Evolutionary conservation across 2,888 invertebrate genomes (phyloP).

Genomic region (Boloria euphrosyne): DNA sequence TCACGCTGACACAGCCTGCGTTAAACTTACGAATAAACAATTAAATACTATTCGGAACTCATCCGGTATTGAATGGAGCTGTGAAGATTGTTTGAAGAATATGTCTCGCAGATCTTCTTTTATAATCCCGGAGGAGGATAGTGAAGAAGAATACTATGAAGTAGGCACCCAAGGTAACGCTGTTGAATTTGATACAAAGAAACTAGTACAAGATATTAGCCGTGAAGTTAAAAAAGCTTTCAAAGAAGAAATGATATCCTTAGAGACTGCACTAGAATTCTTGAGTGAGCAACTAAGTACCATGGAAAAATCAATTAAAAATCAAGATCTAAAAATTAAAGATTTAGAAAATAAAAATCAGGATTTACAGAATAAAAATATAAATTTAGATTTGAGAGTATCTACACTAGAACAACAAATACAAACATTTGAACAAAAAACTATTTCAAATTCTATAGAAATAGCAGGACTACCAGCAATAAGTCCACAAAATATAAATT

Average conservation of each 20-base stretch:
- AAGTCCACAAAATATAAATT: no score
- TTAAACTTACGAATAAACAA: slow-evolving; percentile 6
- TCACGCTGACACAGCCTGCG: not conserved
- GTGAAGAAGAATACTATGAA: no score
- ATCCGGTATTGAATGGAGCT: slow-evolving; percentile 10
- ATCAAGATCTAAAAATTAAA: slow-evolving; percentile 29
- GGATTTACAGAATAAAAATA: slow-evolving; percentile 28
- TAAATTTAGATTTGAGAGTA: slow-evolving; percentile 28
- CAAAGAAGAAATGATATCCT: not conserved
- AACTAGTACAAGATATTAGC: no score
- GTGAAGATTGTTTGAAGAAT: slow-evolving; percentile 6
- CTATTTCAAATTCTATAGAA: not conserved
- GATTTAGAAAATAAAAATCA: slow-evolving; percentile 30
- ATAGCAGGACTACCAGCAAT: no score
- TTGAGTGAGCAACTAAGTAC: slow-evolving; percentile 10
- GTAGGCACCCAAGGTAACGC: no score
- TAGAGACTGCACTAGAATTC: slow-evolving; percentile 13
- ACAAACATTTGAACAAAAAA: slow-evolving; percentile 30
- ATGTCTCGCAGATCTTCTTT: not conserved
- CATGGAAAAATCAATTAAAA: slow-evolving; percentile 20
- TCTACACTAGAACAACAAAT: slow-evolving; percentile 31
- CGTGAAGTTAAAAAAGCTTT: no score
- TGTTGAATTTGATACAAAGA: no score
- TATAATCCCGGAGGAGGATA: no score
- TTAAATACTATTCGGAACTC: not conserved